Percentiles rank a stretch among this genome's conserved stretches.
These are phyloP conservation scores for Chorisops tibialis DNA, from an alignment of 2,888 invertebrate genomes.

Conservation along the genomic window DNA sequence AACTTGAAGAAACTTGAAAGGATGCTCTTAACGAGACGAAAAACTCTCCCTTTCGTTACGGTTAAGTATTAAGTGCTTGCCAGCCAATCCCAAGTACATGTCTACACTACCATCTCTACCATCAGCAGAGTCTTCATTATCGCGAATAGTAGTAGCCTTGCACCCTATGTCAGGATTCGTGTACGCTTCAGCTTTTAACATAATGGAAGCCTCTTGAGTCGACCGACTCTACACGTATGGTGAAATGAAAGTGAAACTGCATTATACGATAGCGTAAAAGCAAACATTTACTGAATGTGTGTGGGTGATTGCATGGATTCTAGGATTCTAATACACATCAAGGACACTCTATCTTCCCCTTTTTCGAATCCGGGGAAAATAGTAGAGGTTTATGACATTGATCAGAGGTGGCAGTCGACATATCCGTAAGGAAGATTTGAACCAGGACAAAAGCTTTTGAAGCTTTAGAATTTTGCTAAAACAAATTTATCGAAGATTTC, in stretches of 20 bases:
- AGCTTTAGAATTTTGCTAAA: too few relatives aligned
- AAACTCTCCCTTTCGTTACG: slow-evolving; percentile 19
- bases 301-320: neutral
- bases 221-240: slow-evolving; percentile 8
- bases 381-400: too few relatives aligned
- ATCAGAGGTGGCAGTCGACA: too few relatives aligned
- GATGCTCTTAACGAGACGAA: slow-evolving; percentile 15
- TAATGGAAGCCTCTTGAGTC: slow-evolving; percentile 19
- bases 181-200: neutral
- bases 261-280: neutral
- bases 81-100: slow-evolving; percentile 8
- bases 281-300: too few relatives aligned
- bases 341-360: neutral
- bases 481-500: too few relatives aligned
- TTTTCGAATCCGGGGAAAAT: neutral
- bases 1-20: slow-evolving; percentile 18
- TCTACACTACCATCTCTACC: slow-evolving; percentile 7
- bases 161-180: neutral
- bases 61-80: slow-evolving; percentile 15
- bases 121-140: neutral
- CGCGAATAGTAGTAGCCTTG: slow-evolving; percentile 13
- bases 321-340: neutral
- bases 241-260: slow-evolving; percentile 21
- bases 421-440: too few relatives aligned
- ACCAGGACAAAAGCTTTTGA: too few relatives aligned